These are phyloP conservation scores for Actinia equina DNA, from an alignment of 64 coral and sea anemone species.

Conservation along the genomic window DNA sequence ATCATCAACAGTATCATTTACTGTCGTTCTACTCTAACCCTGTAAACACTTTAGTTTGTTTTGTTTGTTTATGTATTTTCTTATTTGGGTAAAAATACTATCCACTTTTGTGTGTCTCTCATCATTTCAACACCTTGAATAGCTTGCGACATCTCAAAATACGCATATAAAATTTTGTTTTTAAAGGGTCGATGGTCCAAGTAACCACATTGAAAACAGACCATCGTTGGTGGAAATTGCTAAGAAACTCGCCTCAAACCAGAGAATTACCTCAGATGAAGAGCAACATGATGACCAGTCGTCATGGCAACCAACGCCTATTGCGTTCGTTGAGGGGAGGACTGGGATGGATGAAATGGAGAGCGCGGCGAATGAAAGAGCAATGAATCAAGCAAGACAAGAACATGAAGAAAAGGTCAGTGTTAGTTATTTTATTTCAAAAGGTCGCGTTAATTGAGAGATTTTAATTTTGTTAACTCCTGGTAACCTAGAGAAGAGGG, in stretches of 20 bases:
- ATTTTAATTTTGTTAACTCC: no score
- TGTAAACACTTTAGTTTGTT: no score
- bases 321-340: slow-evolving; percentile 19
- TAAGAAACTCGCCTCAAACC: background rate
- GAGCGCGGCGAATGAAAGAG: background rate
- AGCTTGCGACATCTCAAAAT: background rate
- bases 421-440: background rate
- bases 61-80: no score
- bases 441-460: no score
- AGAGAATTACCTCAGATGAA: background rate
- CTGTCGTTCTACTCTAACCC: no score
- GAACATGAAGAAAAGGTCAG: background rate
- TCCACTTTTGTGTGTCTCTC: no score
- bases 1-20: no score
- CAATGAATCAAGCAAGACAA: background rate
- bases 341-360: background rate
- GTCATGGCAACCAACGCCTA: slow-evolving; percentile 13
- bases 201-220: background rate
- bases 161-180: background rate
- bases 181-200: background rate
- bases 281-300: background rate
- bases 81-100: no score
- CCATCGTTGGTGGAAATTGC: slow-evolving; percentile 24
- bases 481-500: no score
- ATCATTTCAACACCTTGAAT: no score